Percentiles rank a stretch among this genome's conserved stretches.
phyloP scores from a whole-genome alignment of 2,113 vertebrate genomes.

The Nipponia nippon region DNA sequence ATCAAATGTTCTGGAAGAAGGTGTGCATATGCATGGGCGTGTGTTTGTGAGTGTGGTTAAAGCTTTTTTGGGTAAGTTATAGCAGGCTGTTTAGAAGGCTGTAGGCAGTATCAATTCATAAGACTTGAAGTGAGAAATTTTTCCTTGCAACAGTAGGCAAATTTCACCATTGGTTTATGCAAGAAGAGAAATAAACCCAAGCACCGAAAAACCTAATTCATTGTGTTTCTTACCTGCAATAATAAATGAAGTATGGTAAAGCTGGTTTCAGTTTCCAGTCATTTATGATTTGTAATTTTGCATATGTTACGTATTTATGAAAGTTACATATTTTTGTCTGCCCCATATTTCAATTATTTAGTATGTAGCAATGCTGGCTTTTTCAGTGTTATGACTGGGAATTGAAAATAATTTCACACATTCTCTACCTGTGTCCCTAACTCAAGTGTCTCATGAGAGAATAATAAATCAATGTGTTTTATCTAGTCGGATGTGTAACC shows the following conservation, averaged over 20 bases:
- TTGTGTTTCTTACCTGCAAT: neutral
- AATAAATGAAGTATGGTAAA: neutral
- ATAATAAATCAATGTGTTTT: neutral
- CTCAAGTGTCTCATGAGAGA: neutral
- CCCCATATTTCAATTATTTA: neutral
- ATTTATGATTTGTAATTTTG: neutral
- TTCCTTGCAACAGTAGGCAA: neutral
- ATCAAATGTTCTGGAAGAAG: neutral
- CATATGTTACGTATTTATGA: neutral
- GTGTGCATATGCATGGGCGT: fast-evolving
- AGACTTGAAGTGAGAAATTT: neutral
- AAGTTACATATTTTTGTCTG: neutral
- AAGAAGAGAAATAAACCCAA: neutral
- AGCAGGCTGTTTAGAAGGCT: neutral
- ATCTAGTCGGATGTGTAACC: neutral
- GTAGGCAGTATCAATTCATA: neutral
- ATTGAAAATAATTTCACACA: neutral
- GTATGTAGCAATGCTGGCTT: neutral
- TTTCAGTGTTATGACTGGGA: neutral
- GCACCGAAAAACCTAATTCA: neutral
- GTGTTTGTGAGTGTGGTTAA: neutral
- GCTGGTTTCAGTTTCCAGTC: neutral
- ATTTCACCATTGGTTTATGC: neutral
- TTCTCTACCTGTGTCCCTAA: neutral
- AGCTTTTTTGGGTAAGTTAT: neutral